A percentile compares a stretch with the other conserved stretches of the same genome.
These are phyloP conservation scores for Aquatica leii DNA, from an alignment of 2,888 invertebrate genomes.

Conservation along the genomic window DNA sequence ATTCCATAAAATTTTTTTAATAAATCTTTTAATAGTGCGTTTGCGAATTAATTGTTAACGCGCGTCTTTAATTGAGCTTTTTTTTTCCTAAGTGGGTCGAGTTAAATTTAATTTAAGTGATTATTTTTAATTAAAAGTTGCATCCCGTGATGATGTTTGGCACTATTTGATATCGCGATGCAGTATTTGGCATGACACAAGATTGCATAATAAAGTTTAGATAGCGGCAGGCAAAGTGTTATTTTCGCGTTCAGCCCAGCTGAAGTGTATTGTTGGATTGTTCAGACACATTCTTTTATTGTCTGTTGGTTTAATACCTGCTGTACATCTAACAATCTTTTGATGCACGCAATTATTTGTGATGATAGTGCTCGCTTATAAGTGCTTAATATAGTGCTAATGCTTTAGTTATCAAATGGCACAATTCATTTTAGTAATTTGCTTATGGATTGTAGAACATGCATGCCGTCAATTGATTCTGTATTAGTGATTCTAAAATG, in stretches of 20 bases:
- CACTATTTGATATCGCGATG: constrained; percentile 29
- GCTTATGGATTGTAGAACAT: not conserved
- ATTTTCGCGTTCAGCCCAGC: constrained; percentile 45
- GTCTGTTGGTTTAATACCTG: constrained; percentile 31
- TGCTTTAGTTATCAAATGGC: not conserved
- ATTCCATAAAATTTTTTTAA: not conserved
- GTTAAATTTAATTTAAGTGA: not conserved
- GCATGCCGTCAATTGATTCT: not conserved
- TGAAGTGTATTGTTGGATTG: constrained; percentile 43
- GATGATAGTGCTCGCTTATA: constrained; percentile 11
- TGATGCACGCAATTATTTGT: not conserved
- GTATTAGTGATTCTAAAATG: not conserved
- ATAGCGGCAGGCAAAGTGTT: constrained; percentile 35
- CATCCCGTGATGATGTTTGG: constrained; percentile 32
- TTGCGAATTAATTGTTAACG: not conserved
- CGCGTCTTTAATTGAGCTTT: not conserved
- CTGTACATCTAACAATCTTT: constrained; percentile 11
- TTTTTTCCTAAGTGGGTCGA: not conserved
- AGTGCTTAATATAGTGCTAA: not conserved
- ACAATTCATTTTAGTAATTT: not conserved
- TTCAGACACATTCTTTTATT: constrained; percentile 40
- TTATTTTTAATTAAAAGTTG: constrained; percentile 28
- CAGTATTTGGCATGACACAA: constrained; percentile 35
- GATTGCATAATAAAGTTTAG: constrained; percentile 30
- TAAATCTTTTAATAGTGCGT: not conserved